phyloP scores from a whole-genome alignment of 2,113 vertebrate species.

The Tenrec ecaudatus region DNA sequence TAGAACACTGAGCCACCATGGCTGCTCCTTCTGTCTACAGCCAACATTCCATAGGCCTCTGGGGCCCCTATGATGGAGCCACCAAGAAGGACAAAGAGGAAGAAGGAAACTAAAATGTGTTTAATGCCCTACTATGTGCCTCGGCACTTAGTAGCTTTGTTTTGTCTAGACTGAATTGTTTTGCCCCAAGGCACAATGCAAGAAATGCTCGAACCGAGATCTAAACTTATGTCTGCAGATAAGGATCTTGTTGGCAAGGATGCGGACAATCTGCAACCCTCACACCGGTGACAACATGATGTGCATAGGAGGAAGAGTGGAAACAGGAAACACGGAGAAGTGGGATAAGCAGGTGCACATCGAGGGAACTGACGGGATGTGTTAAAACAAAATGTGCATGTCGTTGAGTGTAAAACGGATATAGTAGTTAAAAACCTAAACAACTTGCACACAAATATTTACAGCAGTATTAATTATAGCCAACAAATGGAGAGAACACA shows the following conservation, averaged over 20 bases:
- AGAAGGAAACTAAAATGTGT: background rate
- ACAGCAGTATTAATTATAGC: background rate
- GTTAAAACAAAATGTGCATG: background rate
- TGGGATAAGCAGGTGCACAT: background rate
- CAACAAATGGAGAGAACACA: background rate
- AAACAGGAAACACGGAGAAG: no score
- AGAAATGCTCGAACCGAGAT: slow-evolving; percentile 22
- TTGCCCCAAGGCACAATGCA: slow-evolving; percentile 14
- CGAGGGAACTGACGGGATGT: background rate
- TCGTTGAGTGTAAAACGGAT: no score
- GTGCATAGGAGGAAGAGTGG: background rate
- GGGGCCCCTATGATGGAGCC: background rate
- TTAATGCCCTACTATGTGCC: background rate
- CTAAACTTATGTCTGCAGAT: background rate
- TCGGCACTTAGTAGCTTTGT: no score
- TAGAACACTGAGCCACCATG: no score
- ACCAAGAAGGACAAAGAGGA: background rate
- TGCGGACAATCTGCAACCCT: background rate
- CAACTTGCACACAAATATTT: background rate
- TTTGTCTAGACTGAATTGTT: background rate
- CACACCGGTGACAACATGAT: background rate
- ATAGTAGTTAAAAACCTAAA: no score
- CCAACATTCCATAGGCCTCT: background rate
- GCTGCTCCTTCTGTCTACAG: background rate
- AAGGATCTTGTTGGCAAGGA: background rate